Evolutionary conservation across 1,140 invertebrate genomes (phyloP).

Genomic region (Leptinotarsa lineolata): DNA sequence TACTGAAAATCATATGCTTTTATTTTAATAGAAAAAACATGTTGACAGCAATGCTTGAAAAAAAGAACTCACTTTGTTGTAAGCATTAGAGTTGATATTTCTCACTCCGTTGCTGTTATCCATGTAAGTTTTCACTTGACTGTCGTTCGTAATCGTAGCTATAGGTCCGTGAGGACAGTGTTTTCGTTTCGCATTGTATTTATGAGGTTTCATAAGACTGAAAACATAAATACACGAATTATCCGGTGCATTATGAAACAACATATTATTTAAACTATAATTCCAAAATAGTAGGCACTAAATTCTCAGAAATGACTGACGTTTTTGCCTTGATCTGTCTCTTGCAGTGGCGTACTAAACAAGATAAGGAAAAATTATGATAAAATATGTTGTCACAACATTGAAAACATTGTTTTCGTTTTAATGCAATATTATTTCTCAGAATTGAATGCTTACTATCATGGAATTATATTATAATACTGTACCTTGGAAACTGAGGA

Average conservation of each 20-base stretch:
- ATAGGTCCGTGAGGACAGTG: constrained; percentile 54
- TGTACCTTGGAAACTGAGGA: constrained; percentile 93
- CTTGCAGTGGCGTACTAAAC: too few species aligned
- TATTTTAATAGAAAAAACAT: too few species aligned
- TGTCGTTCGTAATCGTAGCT: constrained; percentile 58
- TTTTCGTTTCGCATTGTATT: constrained; percentile 57
- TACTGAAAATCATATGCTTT: too few species aligned
- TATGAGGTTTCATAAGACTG: constrained; percentile 60
- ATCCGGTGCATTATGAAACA: neutral
- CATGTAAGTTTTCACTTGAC: constrained; percentile 93
- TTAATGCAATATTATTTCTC: too few species aligned
- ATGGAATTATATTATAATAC: too few species aligned
- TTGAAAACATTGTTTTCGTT: too few species aligned
- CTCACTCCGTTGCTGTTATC: constrained; percentile 90
- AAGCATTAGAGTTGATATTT: constrained; percentile 82
- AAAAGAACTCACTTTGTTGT: constrained; percentile 80
- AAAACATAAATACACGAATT: constrained; percentile 35
- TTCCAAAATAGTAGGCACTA: too few species aligned
- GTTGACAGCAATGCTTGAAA: too few species aligned
- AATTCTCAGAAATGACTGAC: too few species aligned
- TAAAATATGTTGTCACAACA: neutral
- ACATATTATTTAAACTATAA: neutral
- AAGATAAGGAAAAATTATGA: too few species aligned
- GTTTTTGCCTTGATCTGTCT: too few species aligned
- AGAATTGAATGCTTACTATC: too few species aligned